Evolutionary conservation across 2,888 invertebrate genomes (phyloP), one percentile per base, ranked within the genome.

Genomic region (Saturnia pavonia): DNA sequence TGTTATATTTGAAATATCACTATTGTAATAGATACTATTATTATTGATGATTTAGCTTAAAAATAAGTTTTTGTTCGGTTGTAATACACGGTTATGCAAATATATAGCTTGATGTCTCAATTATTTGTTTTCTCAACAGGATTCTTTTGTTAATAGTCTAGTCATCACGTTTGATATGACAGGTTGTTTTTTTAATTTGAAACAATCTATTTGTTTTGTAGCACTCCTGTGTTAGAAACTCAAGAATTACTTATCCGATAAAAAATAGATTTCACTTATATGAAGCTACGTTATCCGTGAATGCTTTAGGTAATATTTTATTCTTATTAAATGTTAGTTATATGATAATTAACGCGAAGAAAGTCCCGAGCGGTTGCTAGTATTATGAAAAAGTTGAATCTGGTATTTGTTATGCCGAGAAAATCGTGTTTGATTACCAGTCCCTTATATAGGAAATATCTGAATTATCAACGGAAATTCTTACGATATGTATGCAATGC

Each of bases 391-490:
- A 22, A 57, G 25, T 63, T 19, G 16, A 63, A 16, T 40, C 34
- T 34, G 9, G 63, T 63, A 16, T 63, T n/a, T n/a, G n/a, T 63
- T 40, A 40, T 19, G 16, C 8, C 4, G 8, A 63, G 16, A 19
- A 54, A 54, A 51, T 19, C 54, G 19, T 68, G 19, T 27, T 34
- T 27, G 48, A n/a, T 51, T 68, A 27, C 12, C 0, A 25, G 43
- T n/a, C 3, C 27, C 7, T 70, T 67, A 67, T 43, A 67, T 66
- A 27, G 42, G 22, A 67, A 70, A 48, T 66, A 57, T 63, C 25
- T 66, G 45, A 40, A 71, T 45, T 68, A 71, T 60, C 70, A 40
- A 16, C 60, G 71, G 16, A 45, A 70, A 68, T 65, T 51, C 68
- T 54, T 68, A 54, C n/a, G 48, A 42, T 63, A 51, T 66, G 51